Percentiles rank a stretch among this genome's conserved stretches.
These are phyloP conservation scores for Endotricha flammealis DNA, from an alignment of 2,888 invertebrate species.

Conservation along the genomic window DNA sequence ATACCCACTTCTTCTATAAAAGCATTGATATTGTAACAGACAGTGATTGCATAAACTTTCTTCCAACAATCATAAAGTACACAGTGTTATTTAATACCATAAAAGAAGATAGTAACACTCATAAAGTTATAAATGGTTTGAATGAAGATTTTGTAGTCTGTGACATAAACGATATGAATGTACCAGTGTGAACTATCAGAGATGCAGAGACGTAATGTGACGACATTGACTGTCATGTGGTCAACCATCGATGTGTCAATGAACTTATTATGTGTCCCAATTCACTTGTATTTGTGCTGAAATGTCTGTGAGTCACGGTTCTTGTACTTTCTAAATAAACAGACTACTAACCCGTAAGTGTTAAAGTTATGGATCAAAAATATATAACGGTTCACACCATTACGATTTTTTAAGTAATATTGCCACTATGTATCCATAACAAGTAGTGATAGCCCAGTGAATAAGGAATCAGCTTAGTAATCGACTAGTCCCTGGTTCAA, in stretches of 20 bases:
- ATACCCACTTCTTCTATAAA: slow-evolving; percentile 34
- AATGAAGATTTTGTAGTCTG: slow-evolving; percentile 16
- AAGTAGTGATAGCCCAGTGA: no score
- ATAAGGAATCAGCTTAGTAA: no score
- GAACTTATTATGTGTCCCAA: slow-evolving; percentile 53
- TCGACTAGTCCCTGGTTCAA: no score
- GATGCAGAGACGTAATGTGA: slow-evolving; percentile 32
- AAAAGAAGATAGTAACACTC: slow-evolving; percentile 1
- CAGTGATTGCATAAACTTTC: slow-evolving; percentile 39
- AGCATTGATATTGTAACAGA: slow-evolving; percentile 33
- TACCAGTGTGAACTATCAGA: slow-evolving; percentile 18
- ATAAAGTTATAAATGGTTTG: neutral
- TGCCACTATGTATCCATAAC: no score
- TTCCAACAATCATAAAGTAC: slow-evolving; percentile 16
- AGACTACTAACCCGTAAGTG: no score
- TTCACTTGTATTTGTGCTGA: slow-evolving; percentile 39
- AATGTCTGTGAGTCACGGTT: slow-evolving; percentile 24
- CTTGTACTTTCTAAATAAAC: slow-evolving; percentile 13
- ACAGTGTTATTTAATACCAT: slow-evolving; percentile 8
- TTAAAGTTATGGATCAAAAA: no score
- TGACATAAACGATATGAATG: slow-evolving; percentile 12
- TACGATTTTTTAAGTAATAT: no score
- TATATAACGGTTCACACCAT: no score
- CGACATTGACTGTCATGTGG: slow-evolving; percentile 52
- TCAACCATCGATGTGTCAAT: slow-evolving; percentile 53